phyloP scores from a whole-genome alignment of 2,113 vertebrate species.

The Eurystomus gularis region DNA sequence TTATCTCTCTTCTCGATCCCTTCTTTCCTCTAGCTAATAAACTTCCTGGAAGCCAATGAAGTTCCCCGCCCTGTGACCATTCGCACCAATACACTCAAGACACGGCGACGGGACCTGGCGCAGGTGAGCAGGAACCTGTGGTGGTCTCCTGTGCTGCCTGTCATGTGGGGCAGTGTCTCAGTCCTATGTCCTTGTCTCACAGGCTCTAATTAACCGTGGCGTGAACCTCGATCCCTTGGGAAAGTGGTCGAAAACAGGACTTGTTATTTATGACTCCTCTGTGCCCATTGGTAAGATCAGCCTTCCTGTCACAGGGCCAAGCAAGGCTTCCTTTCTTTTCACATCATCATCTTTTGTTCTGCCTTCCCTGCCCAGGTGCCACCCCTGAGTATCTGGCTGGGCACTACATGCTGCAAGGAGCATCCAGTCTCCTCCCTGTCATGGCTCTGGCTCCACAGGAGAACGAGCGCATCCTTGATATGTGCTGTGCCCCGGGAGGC shows the following conservation, averaged over 20 bases:
- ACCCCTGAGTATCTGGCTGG: conserved; percentile 96
- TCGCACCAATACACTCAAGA: conserved; percentile 94
- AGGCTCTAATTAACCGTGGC: conserved; percentile 96
- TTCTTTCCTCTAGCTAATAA: conserved; percentile 79
- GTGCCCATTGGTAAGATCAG: conserved; percentile 88
- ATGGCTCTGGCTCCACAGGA: conserved; percentile 97
- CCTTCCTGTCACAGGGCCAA: neutral
- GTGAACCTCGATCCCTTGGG: conserved; percentile 96
- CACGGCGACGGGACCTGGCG: conserved; percentile 91
- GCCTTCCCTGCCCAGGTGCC: conserved; percentile 78
- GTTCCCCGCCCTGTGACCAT: conserved; percentile 92
- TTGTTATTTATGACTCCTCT: conserved; percentile 94
- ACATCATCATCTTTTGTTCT: neutral
- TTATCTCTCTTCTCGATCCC: neutral
- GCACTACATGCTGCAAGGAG: conserved; percentile 97
- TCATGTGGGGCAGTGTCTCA: accelerated
- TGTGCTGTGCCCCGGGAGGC: conserved; percentile 95
- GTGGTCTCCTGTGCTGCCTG: neutral
- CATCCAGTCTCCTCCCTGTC: conserved; percentile 93
- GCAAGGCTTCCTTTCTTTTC: accelerated
- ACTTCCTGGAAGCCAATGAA: conserved; percentile 95
- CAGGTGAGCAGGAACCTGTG: conserved; percentile 76
- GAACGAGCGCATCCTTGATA: conserved; percentile 91
- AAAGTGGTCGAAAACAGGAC: conserved; percentile 95
- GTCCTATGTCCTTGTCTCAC: neutral